Evolutionary conservation across 2,113 vertebrate genomes (phyloP).

Genomic region (Apistogramma diplotaenia): DNA sequence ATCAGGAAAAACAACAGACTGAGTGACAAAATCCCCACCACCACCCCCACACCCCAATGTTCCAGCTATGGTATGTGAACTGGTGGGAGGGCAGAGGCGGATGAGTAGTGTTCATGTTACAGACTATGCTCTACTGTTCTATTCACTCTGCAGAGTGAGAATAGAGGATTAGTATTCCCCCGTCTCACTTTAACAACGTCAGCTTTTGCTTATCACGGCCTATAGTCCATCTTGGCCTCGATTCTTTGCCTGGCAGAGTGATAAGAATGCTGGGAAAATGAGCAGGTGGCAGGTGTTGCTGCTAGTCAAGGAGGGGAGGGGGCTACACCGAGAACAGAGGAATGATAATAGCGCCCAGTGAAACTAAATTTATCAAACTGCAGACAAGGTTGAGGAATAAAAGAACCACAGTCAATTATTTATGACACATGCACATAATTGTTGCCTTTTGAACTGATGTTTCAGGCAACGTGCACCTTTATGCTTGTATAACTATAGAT

Average conservation of each 20-base stretch:
- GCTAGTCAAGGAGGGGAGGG: neutral
- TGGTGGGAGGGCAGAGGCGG: neutral
- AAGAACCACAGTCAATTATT: neutral
- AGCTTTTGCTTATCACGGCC: conserved; percentile 52
- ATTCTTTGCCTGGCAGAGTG: conserved; percentile 26
- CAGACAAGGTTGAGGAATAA: neutral
- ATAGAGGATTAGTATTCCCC: neutral
- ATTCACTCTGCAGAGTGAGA: neutral
- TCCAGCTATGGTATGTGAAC: conserved; percentile 40
- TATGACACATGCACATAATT: neutral
- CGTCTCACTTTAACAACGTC: conserved; percentile 30
- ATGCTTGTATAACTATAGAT: neutral
- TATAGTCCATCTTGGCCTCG: conserved; percentile 45
- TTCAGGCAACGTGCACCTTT: neutral
- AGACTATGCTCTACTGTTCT: neutral
- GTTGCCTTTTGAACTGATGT: neutral
- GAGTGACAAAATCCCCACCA: conserved; percentile 44
- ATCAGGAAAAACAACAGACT: conserved; percentile 26
- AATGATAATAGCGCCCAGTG: conserved; percentile 54
- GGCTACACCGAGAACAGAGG: conserved; percentile 2
- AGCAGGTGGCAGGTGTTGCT: conserved; percentile 70
- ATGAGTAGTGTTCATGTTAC: neutral
- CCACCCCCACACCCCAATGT: neutral
- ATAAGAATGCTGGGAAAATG: conserved; percentile 77
- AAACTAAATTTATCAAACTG: conserved; percentile 8